Evolutionary conservation across 1,140 invertebrate species (phyloP), one percentile per base, ranked within the genome.

Genomic region (Hirudo medicinalis): DNA sequence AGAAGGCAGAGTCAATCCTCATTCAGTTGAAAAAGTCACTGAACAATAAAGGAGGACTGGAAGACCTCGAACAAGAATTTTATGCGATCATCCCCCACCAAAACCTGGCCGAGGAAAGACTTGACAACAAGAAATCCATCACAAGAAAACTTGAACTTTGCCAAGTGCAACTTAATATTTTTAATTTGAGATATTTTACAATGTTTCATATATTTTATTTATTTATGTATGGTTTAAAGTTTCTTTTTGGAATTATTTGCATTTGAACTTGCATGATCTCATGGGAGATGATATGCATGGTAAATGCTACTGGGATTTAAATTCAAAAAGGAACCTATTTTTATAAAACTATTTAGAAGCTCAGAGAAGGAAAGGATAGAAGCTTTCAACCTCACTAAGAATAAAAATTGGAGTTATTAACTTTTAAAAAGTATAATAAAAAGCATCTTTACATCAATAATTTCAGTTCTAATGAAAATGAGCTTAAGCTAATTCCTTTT

Each of bases 1-100:
- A 80, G 72, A 80, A 82, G 72, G 80, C 79, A n/a, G 79, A 81
- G 74, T 76, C 77, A 32, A 73, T 80, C 22, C 71, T 82, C 67
- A 57, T 78, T 19, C 75, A 80, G 71, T 74, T 80, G 15, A 76
- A 76, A 67, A 74, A 78, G 54, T 72, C 72, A n/a, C 32, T 75
- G 17, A 74, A 76, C 20, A 67, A 67, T 49, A 25, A 67, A 19
- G 76, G 36, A 36, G 53, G 54, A 75, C 25, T 75, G 32, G 29
- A 75, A 32, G 19, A 60, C 22, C 57, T 78, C 22, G 70, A 76
- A 20, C 63, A 66, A 29, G 77, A 79, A n/a, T 81, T 79, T 71
- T 80, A 80, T 70, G 54, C 63, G 15, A 71, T 74, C 55, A 69
- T 81, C 3, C 76, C 76, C 15, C 78, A 79, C 72, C 73, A 72